A percentile compares a stretch with the other conserved stretches of the same genome.
Conservation (phyloP, 2,113 vertebrate genomes). For the Craseonycteris thonglongyai region DNA sequence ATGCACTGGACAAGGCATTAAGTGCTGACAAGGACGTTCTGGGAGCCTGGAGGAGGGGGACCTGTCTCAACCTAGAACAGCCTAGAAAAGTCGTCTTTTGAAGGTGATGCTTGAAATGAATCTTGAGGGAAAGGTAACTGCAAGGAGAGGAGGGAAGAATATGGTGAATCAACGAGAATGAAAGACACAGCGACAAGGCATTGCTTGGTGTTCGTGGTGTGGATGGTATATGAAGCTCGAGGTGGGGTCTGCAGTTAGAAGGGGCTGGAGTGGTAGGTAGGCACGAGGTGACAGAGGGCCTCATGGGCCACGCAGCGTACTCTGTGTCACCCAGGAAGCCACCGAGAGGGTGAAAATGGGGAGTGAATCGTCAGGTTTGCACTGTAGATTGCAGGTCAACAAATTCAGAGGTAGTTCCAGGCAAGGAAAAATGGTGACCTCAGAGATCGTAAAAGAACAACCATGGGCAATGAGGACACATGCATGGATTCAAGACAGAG, state of each 20-base stretch:
- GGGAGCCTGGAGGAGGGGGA: background rate
- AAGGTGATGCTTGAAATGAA: background rate
- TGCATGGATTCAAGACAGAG: background rate
- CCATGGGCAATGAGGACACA: background rate
- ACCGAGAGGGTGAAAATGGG: background rate
- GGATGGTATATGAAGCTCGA: background rate
- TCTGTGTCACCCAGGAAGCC: background rate
- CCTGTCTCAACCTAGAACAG: background rate
- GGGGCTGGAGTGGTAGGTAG: background rate
- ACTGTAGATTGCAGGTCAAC: background rate
- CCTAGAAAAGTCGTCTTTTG: background rate
- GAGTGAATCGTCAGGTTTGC: background rate
- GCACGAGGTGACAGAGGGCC: rapidly evolving
- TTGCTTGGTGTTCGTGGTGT: background rate
- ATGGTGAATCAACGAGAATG: background rate
- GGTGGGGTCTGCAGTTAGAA: background rate
- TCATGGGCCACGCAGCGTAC: rapidly evolving
- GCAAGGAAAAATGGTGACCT: background rate
- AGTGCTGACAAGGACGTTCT: background rate
- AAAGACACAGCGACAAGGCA: background rate
- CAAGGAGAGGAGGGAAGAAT: background rate
- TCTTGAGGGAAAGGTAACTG: background rate
- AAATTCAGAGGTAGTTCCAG: background rate
- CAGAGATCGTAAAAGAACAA: background rate
- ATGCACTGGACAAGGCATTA: background rate